These are phyloP conservation scores for Bubo blakistoni DNA, from an alignment of 2,113 vertebrate species.

Conservation along the genomic window DNA sequence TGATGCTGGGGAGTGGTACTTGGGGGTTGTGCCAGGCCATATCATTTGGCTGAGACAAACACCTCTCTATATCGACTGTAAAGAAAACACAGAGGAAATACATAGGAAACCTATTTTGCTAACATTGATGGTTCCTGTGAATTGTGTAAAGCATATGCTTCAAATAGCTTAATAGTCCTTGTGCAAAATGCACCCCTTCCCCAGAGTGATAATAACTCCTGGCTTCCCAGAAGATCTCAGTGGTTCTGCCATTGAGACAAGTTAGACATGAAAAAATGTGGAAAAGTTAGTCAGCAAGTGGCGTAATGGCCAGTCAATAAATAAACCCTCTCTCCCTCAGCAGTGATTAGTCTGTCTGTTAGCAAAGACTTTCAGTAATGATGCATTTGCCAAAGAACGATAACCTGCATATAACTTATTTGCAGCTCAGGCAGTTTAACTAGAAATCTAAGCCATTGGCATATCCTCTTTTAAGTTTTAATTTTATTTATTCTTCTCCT, in stretches of 20 bases:
- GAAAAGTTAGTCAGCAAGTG: not conserved
- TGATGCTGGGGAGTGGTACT: not conserved
- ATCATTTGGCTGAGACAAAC: not conserved
- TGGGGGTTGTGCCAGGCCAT: not conserved
- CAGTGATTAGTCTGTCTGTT: not conserved
- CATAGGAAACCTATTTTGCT: not conserved
- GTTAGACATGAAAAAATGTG: not conserved
- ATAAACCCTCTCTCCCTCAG: not conserved
- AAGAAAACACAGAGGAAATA: not conserved
- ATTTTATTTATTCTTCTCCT: conserved; percentile 35
- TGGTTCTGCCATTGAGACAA: not conserved
- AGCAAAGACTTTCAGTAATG: not conserved
- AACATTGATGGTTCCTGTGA: not conserved
- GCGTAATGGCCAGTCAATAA: not conserved
- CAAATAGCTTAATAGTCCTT: not conserved
- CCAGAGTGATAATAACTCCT: not conserved
- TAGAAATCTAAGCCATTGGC: not conserved
- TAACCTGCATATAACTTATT: not conserved
- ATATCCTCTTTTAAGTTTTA: conserved; percentile 29
- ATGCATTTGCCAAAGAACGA: not conserved
- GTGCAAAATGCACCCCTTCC: not conserved
- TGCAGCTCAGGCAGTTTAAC: not conserved
- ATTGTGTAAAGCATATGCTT: not conserved
- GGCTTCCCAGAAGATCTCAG: not conserved
- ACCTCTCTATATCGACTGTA: rapidly evolving